Conservation (phyloP, 2,888 invertebrate genomes). For the Strigamia transsilvanica region DNA sequence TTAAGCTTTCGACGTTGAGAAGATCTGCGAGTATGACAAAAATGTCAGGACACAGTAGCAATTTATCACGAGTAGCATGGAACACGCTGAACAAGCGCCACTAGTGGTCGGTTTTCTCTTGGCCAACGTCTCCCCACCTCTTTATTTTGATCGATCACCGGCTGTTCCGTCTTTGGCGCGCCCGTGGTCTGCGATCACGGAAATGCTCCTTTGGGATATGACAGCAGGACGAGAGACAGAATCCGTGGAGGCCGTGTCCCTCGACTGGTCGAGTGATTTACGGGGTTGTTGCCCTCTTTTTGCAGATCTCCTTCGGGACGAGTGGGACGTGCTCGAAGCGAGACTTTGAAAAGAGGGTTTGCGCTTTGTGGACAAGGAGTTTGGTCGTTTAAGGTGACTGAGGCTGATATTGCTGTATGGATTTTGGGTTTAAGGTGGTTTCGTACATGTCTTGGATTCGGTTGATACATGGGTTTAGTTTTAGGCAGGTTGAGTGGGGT, state of each 20-base stretch:
- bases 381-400: not conserved
- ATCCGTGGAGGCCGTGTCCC: slow-evolving; percentile 24
- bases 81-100: slow-evolving; percentile 17
- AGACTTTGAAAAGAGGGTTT: slow-evolving; percentile 4
- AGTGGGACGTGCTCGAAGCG: slow-evolving; percentile 31
- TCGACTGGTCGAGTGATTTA: slow-evolving; percentile 39
- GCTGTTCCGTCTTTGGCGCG: slow-evolving; percentile 10
- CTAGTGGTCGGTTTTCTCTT: slow-evolving; percentile 2
- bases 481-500: too few species aligned
- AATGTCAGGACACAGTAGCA: not conserved
- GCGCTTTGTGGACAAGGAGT: not conserved
- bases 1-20: not conserved
- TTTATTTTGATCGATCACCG: slow-evolving; percentile 17
- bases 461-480: too few species aligned
- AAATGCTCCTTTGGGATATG: slow-evolving; percentile 27
- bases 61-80: not conserved
- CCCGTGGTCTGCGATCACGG: not conserved
- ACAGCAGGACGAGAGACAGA: not conserved
- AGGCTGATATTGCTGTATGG: slow-evolving; percentile 11
- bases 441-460: not conserved
- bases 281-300: slow-evolving; percentile 37
- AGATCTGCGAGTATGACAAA: not conserved
- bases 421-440: slow-evolving; percentile 6
- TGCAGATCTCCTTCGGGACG: slow-evolving; percentile 12
- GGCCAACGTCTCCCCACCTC: not conserved